Evolutionary conservation across 2,888 invertebrate genomes (phyloP).

Genomic region (Entomobrya multifasciata): DNA sequence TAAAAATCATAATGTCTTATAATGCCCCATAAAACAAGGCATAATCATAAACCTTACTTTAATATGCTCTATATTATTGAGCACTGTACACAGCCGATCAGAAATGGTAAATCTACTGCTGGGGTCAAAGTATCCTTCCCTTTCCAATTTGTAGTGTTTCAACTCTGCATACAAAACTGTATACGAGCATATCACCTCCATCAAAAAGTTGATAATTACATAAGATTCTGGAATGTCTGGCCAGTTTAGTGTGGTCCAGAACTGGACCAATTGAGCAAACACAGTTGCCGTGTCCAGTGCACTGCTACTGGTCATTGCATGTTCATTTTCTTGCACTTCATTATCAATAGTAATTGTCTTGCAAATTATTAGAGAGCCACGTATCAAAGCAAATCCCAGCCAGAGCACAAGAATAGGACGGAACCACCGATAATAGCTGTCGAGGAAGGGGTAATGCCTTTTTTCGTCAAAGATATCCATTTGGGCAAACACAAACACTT

Average conservation of each 20-base stretch:
- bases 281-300: constrained; percentile 77
- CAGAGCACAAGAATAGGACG: constrained; percentile 77
- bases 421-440: constrained; percentile 77
- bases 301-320: constrained; percentile 73
- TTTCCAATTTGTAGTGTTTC: constrained; percentile 74
- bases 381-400: constrained; percentile 77
- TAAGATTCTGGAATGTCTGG: constrained; percentile 77
- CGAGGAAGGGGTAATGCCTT: neutral
- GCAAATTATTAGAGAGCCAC: constrained; percentile 75
- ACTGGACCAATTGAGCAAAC: constrained; percentile 74
- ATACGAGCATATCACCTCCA: constrained; percentile 77
- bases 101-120: constrained; percentile 77
- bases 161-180: constrained; percentile 75
- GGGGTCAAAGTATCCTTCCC: constrained; percentile 78
- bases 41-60: too few relatives aligned
- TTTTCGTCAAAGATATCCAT: constrained; percentile 52
- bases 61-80: constrained; percentile 78
- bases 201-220: constrained; percentile 75
- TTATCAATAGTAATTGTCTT: constrained; percentile 75
- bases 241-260: constrained; percentile 78
- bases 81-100: constrained; percentile 75
- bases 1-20: neutral
- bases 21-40: neutral
- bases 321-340: constrained; percentile 45
- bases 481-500: constrained; percentile 74